A percentile compares a stretch with the other conserved stretches of the same genome.
These are phyloP conservation scores for Aethina tumida DNA, from an alignment of 1,140 invertebrate species.

Conservation along the genomic window DNA sequence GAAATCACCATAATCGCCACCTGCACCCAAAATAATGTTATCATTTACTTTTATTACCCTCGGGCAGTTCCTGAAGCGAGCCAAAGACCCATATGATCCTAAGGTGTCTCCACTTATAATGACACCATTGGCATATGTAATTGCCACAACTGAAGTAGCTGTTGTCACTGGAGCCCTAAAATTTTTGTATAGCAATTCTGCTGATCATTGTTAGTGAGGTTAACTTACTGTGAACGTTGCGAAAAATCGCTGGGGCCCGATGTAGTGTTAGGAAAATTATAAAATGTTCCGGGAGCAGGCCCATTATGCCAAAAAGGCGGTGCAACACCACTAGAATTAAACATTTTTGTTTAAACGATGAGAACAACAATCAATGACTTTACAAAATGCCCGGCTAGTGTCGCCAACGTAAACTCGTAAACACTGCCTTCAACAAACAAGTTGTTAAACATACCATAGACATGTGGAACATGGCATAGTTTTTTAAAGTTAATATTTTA, in stretches of 20 bases:
- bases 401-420: too few species aligned
- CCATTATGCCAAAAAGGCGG: constrained; percentile 60
- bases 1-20: constrained; percentile 93
- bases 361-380: too few species aligned
- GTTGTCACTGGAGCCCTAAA: constrained; percentile 75
- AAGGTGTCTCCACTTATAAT: constrained; percentile 85
- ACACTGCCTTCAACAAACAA: too few species aligned
- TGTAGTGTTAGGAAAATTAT: constrained; percentile 51
- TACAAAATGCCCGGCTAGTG: too few species aligned
- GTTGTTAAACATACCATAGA: too few species aligned
- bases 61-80: constrained; percentile 73
- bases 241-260: constrained; percentile 39
- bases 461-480: too few species aligned
- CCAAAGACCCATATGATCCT: constrained; percentile 86
- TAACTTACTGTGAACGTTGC: constrained; percentile 56
- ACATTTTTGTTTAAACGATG: too few species aligned
- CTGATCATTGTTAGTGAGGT: constrained; percentile 17
- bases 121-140: constrained; percentile 82
- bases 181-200: constrained; percentile 13
- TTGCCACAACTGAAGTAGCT: constrained; percentile 79
- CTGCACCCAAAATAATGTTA: constrained; percentile 75
- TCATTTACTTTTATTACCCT: constrained; percentile 83
- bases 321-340: constrained; percentile 11
- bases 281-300: constrained; percentile 55
- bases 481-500: too few species aligned